phyloP scores from a whole-genome alignment of 2,113 vertebrate genomes.

The Oryzias woworae region DNA sequence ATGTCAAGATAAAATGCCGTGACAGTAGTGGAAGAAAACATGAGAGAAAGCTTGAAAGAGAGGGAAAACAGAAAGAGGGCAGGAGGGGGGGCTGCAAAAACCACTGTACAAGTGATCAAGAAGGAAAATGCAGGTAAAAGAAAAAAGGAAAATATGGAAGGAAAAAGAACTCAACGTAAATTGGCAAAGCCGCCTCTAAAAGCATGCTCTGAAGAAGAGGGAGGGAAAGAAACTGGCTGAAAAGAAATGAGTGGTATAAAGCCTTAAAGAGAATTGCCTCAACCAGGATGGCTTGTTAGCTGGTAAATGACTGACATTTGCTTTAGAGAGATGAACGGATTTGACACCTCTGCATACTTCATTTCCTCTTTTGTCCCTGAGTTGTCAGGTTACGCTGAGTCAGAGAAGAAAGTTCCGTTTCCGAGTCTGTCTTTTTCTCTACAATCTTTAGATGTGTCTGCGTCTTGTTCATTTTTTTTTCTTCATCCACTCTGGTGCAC shows the following conservation, averaged over 20 bases:
- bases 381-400: constrained; percentile 61
- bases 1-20: constrained; percentile 64
- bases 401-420: constrained; percentile 22
- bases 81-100: constrained; percentile 11
- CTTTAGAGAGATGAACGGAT: constrained; percentile 63
- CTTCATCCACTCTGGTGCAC: constrained; percentile 10
- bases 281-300: constrained; percentile 63
- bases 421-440: constrained; percentile 11
- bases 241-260: constrained; percentile 45
- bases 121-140: constrained; percentile 55
- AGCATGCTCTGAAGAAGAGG: constrained; percentile 42
- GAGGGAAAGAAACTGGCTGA: constrained; percentile 29
- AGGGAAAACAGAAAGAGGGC: constrained; percentile 10
- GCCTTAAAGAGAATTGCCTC: constrained; percentile 43
- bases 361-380: constrained; percentile 53
- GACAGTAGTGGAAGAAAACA: constrained; percentile 54
- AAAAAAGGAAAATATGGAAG: constrained; percentile 50
- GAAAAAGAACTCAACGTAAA: constrained; percentile 60
- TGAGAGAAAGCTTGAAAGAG: constrained; percentile 38
- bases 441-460: constrained; percentile 28
- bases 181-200: constrained; percentile 59
- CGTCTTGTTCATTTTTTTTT: neutral
- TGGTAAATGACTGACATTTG: constrained; percentile 71
- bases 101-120: constrained; percentile 58
- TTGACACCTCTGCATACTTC: constrained; percentile 63